Evolutionary conservation across 2,113 vertebrate species (phyloP), one percentile per base, ranked within the genome.

Genomic region (Centrocercus urophasianus): DNA sequence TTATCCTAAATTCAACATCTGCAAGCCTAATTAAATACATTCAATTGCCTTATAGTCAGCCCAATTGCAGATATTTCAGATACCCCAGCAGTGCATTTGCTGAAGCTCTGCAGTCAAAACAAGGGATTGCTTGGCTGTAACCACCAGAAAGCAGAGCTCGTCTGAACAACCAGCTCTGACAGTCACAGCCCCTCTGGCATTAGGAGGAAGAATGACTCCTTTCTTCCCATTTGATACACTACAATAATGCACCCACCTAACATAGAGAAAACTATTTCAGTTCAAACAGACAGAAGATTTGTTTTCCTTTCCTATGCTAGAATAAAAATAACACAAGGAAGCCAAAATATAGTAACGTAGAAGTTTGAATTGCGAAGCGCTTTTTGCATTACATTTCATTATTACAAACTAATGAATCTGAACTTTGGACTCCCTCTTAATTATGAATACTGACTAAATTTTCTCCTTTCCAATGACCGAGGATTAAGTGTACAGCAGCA

Each of bases 71-170:
- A 86, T 56, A 67, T 28, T 30, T 73, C 66, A 79, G 48, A 21
- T 16, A 63, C 21, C 5, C 32, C 38, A 65, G n/a, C 6, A 79
- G 15, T 7, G 45, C 13, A 20, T 40, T 25, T 76, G 60, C 81
- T 91, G 67, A 70, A 87, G 69, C 42, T 61, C 54, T 54, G 30
- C 30, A 61, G 30, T 36, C 27, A 79, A 72, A 82, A 10, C 16
- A 48, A 72, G 63, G 17, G 76, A 83, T 70, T 85, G 59, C 34
- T 91, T 82, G 84, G 70, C 52, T 36, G 22, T 38, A 32, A 82
- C 13, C 48, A 87, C 30, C 63, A 73, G 84, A 95, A 96, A 95
- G 13, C 43, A 93, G 84, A 93, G 59, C 48, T 89, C n/a, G 7
- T 50, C 57, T 38, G 48, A 92, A 40, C 4, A 7, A 91, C 4